Evolutionary conservation across 2,888 invertebrate species (phyloP), one percentile per base, ranked within the genome.

Genomic region (Macrosiphum euphorbiae): DNA sequence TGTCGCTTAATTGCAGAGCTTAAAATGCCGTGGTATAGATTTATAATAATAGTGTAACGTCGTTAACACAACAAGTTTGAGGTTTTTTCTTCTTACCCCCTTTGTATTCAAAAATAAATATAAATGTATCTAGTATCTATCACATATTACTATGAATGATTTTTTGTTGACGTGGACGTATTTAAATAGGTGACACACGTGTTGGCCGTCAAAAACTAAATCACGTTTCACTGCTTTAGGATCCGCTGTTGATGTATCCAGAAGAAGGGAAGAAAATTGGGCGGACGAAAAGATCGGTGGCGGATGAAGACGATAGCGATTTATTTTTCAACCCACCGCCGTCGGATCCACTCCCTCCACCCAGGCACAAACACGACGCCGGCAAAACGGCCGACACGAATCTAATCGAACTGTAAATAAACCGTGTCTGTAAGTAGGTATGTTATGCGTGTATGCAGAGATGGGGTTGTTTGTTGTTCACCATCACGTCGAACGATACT

Each of bases 211-310:
- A 11, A 89, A 41, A 89, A 89, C n/a, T 61, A 67, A 67, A 55
- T 91, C 58, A 20, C 88, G 3, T 78, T 90, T 89, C 50, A n/a
- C 11, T 52, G 7, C 20, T 11, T 10, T 50, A 94, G 91, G 91
- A 94, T 52, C 91, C 91, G 24, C 28, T 94, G 55, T 88, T 92
- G 41, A 91, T 88, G 88, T 94, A 89, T 86, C 94, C 94, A 11
- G 94, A 94, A 16, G 94, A 94, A 67, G 50, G 61, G 28, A 94
- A 94, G 67, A 94, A 94, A 87, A 90, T 90, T 16, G 50, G 86
- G 24, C 90, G 84, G 50, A 85, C 55, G 28, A 89, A 90, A 58
- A 89, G 35, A 8, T 78, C 78, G 78, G 13, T 1, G 26, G 50
- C n/a, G 7, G 85, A 90, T 3, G 84, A 52, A 84, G 47, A 47